Evolutionary conservation across 2,113 vertebrate species (phyloP), one percentile per base, ranked within the genome.

Genomic region (Balaenoptera acutorostrata): DNA sequence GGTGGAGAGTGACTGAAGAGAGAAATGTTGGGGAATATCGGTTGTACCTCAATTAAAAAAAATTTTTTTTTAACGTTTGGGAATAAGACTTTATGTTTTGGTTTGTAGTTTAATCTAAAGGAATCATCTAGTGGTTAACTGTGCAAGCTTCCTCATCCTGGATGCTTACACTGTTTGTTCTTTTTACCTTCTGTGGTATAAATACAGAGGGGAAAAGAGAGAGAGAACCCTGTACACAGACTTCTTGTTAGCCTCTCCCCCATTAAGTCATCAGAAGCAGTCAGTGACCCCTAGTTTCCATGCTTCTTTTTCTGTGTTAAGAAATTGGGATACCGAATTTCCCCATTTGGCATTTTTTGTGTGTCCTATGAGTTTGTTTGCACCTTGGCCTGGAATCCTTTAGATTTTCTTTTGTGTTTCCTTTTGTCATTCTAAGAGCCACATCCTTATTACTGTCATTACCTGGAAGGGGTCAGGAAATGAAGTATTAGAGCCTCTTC

Each of bases 401-500:
- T 41, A 80, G 44, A 20, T 82, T 97, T 81, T 80, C 27, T 59
- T 49, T 25, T 55, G 20, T 3, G 3, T 80, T 27, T 97, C 78
- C 63, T 68, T 33, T 74, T 94, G 63, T 94, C 49, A 13, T 61
- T 49, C n/a, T 64, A 9, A 8, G 2, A 39, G 72, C 59, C 41
- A 0, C 1, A 0, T 49, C 14, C 61, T 18, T 75, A 0, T 46
- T 46, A 0, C 49, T 46, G 2, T 27, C 61, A 2, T n/a, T 80
- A 27, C 23, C 41, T 4, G 33, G 41, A 69, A 44, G 61, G 41
- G 27, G 2, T 36, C 46, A 61, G 95, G 90, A 63, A 8, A 7
- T 1, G 0, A 39, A n/a, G 83, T 41, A 46, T 81, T 57, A 82
- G 6, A 39, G 0, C 18, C 0, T 39, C 44, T 55, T 46, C 46